Percentiles rank a stretch among this genome's conserved stretches.
Evolutionary conservation across 2,888 invertebrate genomes (phyloP).

Genomic region (Mantis religiosa): DNA sequence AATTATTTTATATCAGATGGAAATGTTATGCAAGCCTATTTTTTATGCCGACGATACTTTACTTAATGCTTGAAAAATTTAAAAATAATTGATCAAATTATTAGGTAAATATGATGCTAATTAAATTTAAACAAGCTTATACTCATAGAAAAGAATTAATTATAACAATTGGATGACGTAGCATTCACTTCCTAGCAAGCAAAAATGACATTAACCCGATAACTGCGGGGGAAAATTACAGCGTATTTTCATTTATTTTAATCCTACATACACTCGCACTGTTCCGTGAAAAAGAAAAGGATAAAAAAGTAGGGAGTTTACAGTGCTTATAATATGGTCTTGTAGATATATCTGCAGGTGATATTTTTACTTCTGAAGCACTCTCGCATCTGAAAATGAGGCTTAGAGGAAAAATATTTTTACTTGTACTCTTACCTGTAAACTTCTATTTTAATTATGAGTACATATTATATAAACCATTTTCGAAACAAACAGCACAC

Average conservation of each 20-base stretch:
- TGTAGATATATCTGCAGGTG: neutral
- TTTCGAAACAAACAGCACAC: too few relatives aligned
- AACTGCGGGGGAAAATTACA: neutral
- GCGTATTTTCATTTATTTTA: neutral
- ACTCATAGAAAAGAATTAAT: neutral
- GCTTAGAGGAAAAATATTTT: neutral
- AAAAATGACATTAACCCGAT: neutral
- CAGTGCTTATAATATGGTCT: neutral
- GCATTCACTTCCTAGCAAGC: neutral
- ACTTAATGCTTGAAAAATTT: neutral
- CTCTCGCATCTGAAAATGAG: neutral
- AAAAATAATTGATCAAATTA: neutral
- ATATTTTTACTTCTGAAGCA: neutral
- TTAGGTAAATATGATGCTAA: neutral
- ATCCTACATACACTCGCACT: neutral
- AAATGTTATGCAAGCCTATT: neutral
- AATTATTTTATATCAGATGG: neutral
- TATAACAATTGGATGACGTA: neutral
- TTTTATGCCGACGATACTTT: neutral
- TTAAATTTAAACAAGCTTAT: neutral
- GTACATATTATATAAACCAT: too few relatives aligned
- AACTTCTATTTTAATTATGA: too few relatives aligned
- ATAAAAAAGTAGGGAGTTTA: too few relatives aligned
- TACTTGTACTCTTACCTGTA: too few relatives aligned
- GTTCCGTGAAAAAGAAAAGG: too few relatives aligned